Evolutionary conservation across 2,113 vertebrate genomes (phyloP).

Genomic region (Python bivittatus): DNA sequence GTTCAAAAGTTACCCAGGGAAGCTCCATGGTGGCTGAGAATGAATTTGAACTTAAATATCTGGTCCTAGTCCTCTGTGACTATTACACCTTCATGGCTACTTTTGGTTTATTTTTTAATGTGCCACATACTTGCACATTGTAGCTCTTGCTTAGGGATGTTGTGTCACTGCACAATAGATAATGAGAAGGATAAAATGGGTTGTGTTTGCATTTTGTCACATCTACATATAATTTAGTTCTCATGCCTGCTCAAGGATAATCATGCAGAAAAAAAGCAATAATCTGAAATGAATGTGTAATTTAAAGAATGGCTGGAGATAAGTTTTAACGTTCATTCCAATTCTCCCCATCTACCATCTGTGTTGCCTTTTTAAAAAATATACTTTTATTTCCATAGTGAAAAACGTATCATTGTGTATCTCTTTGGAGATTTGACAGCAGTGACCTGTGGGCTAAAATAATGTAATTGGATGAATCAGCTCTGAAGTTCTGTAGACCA

Average conservation of each 20-base stretch:
- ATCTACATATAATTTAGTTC: not conserved
- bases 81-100: not conserved
- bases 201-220: not conserved
- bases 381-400: not conserved
- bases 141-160: not conserved
- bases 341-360: not conserved
- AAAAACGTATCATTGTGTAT: not conserved
- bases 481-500: not conserved
- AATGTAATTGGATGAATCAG: not conserved
- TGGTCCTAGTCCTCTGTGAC: not conserved
- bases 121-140: not conserved
- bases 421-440: not conserved
- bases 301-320: not conserved
- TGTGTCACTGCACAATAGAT: not conserved
- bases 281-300: not conserved
- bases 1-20: not conserved
- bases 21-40: not conserved
- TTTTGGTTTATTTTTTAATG: not conserved
- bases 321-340: not conserved
- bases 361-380: not conserved
- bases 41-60: not conserved
- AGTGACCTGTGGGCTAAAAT: no score
- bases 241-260: not conserved
- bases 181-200: not conserved
- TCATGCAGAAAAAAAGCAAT: not conserved